Conservation (phyloP, 1,140 invertebrate genomes). For the Drosophila arizonae region DNA sequence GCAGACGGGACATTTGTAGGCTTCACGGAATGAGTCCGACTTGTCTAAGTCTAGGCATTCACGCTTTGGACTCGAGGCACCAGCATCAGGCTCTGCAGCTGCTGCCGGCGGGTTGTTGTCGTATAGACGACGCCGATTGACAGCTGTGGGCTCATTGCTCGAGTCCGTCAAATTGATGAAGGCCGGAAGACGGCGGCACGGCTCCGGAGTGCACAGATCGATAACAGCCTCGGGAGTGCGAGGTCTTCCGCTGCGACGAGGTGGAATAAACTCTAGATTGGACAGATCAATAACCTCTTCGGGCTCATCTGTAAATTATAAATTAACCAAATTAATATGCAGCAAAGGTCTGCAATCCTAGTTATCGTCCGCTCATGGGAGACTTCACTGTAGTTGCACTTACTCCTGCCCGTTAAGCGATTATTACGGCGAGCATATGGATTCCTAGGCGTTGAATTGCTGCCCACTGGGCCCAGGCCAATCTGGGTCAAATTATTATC, state of each 20-base stretch:
- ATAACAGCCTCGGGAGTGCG: constrained; percentile 12
- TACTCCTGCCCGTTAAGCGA: neutral
- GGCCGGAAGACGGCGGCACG: neutral
- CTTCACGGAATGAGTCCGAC: neutral
- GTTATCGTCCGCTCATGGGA: too few species aligned
- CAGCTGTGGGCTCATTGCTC: neutral
- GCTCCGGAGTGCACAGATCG: constrained; percentile 26
- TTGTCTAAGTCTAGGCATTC: neutral
- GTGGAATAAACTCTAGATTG: neutral
- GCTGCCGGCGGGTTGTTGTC: too few species aligned
- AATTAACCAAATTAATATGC: neutral
- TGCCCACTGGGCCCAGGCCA: neutral
- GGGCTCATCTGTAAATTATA: constrained; percentile 14
- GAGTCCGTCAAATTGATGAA: neutral
- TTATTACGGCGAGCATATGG: neutral
- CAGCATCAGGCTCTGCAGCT: too few species aligned
- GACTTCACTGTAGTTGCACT: neutral
- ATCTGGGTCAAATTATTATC: neutral
- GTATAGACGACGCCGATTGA: neutral
- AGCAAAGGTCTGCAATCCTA: neutral
- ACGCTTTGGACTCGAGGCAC: constrained; percentile 33
- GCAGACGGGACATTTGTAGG: constrained; percentile 66
- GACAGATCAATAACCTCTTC: constrained; percentile 56
- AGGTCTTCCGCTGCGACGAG: neutral
- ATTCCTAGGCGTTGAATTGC: neutral